phyloP scores from a whole-genome alignment of 2,888 invertebrate genomes.

The Oxycera nigricornis region DNA sequence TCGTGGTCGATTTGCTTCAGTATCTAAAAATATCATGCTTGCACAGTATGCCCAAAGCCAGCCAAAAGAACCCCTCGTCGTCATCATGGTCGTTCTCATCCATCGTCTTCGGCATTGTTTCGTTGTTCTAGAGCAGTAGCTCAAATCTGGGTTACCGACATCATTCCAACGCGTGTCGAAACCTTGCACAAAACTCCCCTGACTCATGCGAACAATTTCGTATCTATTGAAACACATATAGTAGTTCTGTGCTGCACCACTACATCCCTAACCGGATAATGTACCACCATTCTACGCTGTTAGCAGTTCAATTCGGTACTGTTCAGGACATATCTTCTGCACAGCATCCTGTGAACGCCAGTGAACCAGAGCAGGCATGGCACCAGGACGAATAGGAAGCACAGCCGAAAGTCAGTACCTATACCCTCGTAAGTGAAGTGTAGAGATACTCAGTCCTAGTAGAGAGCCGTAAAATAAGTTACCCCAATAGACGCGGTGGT shows the following conservation, averaged over 20 bases:
- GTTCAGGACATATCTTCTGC: too few relatives aligned
- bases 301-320: not conserved
- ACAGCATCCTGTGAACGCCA: slow-evolving; percentile 7
- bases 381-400: not conserved
- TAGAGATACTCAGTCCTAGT: not conserved
- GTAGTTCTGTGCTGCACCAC: not conserved
- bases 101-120: not conserved
- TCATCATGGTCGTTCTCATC: too few relatives aligned
- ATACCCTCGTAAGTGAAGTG: slow-evolving; percentile 14
- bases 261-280: slow-evolving; percentile 31
- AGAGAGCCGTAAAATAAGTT: slow-evolving; percentile 9
- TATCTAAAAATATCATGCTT: slow-evolving; percentile 20
- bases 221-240: not conserved
- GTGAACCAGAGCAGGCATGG: not conserved
- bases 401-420: slow-evolving; percentile 20
- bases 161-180: not conserved
- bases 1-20: slow-evolving; percentile 11
- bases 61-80: slow-evolving; percentile 20
- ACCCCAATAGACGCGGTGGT: not conserved
- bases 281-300: slow-evolving; percentile 20
- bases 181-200: not conserved
- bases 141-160: slow-evolving; percentile 32
- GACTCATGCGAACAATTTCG: not conserved
- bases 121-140: not conserved
- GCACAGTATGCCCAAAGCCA: not conserved